Conservation (phyloP, 2,888 invertebrate species). For the Cheilosia soror region DNA sequence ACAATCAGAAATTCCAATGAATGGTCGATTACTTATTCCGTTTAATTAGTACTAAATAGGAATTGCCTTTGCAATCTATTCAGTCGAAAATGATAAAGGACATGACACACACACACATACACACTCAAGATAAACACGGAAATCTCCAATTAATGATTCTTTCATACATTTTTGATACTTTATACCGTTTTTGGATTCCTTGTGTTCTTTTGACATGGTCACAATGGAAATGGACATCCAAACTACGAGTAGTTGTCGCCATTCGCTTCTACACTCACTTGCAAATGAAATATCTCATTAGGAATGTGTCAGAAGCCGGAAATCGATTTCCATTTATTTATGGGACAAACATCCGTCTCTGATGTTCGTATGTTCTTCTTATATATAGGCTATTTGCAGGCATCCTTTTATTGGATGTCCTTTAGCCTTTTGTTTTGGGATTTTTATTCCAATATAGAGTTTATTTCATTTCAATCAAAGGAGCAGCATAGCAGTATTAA, state of each 20-base stretch:
- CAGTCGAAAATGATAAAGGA: conserved; percentile 3
- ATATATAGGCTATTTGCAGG: conserved; percentile 10
- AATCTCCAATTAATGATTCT: conserved; percentile 27
- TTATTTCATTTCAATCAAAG: not conserved
- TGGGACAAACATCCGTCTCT: conserved; percentile 37
- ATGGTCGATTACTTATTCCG: not conserved
- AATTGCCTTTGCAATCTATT: conserved; percentile 3
- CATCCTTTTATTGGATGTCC: conserved; percentile 3
- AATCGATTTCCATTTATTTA: conserved; percentile 60
- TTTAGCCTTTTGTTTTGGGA: not conserved
- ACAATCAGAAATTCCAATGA: conserved; percentile 7
- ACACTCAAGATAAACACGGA: not conserved
- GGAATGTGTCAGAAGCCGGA: conserved; percentile 57
- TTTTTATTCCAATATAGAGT: not conserved
- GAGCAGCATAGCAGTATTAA: conserved; percentile 29
- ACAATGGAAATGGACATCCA: not conserved
- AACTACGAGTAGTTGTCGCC: too few relatives aligned
- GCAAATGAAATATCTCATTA: conserved; percentile 42
- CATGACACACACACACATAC: not conserved
- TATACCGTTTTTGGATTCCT: not conserved
- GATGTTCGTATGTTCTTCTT: not conserved
- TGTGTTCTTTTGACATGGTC: conserved; percentile 17
- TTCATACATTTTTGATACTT: conserved; percentile 12
- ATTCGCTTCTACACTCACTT: not conserved
- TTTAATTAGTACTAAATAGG: conserved; percentile 1